Evolutionary conservation across 2,113 vertebrate genomes (phyloP).

Genomic region (Stegostoma tigrinum): DNA sequence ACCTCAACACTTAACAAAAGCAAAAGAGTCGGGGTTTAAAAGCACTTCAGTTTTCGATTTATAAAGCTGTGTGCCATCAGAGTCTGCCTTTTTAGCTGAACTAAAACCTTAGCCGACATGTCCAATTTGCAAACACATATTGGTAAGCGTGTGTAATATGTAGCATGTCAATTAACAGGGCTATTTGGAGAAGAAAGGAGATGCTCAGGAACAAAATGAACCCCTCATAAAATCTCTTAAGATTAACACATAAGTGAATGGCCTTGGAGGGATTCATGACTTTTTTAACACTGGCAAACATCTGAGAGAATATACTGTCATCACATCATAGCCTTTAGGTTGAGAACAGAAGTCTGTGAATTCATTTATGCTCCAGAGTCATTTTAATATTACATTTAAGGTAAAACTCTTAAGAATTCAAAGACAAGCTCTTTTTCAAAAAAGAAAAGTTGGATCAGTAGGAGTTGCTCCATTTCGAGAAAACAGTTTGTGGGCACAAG

Average conservation of each 20-base stretch:
- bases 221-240: not conserved
- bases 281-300: not conserved
- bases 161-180: not conserved
- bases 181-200: not conserved
- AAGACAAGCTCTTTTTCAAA: not conserved
- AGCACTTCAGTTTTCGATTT: not conserved
- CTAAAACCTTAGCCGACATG: not conserved
- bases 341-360: not conserved
- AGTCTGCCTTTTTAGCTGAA: not conserved
- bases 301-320: slow-evolving; percentile 22
- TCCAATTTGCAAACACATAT: not conserved
- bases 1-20: not conserved
- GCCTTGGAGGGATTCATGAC: not conserved
- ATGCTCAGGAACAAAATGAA: not conserved
- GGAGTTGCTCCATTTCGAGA: not conserved
- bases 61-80: not conserved
- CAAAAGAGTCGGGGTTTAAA: not conserved
- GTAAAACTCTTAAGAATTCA: not conserved
- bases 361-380: not conserved
- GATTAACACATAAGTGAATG: not conserved
- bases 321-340: slow-evolving; percentile 23
- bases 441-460: not conserved
- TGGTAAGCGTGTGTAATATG: not conserved
- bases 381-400: slow-evolving; percentile 10
- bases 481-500: not conserved